Base-by-base conservation (phyloP, 2,888 invertebrate genomes). In the Heliconius cydno region DNA sequence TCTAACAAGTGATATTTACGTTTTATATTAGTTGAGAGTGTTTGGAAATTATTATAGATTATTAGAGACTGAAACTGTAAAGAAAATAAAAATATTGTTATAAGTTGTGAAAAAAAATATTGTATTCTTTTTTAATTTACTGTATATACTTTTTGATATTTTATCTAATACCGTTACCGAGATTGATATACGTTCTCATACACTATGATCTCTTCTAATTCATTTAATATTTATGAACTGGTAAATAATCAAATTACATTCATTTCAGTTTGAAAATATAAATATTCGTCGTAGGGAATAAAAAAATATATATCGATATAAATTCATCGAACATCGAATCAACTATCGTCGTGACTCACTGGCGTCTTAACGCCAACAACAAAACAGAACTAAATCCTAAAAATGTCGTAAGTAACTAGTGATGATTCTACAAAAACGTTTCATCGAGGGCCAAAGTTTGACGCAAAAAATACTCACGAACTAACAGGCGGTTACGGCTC, bases 351-450 rank as follows among this genome's bases (percentile, higher is more conserved):
- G 92, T 95, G 94, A 94, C 93, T 94, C 94, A 94, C 92, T 90
- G 91, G 90, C 91, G 90, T 92, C 92, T 92, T 91, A 93, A 91
- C 94, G 92, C 94, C 93, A 93, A 94, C 94, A 94, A 94, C 94
- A 94, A 92, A 94, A 92, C 91, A 84, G 83, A 84, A 82, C 82
- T 82, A 84, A 90, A 88, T 86, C 87, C 81, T 86, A 88, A 90
- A 70, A 94, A 90, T 89, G 94, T 89, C 92, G 90, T 92, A 94
- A 92, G 90, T 87, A 88, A 86, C 90, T 85, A 82, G 86, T 87
- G 88, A 88, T 87, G 88, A 86, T 85, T 88, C 85, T 82, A 92
- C 90, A 92, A 92, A 93, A 92, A 92, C 89, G 87, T 87, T 89
- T 86, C 81, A 80, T 83, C 82, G 89, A 90, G 90, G 89, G 89